Evolutionary conservation across 2,797 vertebrate genomes (phyloP).

Genomic region (Buceros bicornis): DNA sequence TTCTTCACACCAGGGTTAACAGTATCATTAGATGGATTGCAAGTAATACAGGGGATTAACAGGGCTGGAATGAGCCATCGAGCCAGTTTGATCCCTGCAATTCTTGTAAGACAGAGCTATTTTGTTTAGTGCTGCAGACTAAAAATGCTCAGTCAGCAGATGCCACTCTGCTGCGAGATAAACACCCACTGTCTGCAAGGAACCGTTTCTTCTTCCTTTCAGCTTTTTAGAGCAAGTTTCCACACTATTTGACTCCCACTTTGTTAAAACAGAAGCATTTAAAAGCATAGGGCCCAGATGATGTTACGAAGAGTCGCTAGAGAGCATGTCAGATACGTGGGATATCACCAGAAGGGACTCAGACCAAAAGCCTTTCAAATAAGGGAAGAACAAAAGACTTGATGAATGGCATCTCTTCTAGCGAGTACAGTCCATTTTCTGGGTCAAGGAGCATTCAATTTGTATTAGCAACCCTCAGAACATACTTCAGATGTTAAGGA

Average conservation of each 20-base stretch:
- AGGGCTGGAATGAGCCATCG: background rate
- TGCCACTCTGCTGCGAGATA: background rate
- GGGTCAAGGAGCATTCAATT: slow-evolving; percentile 20
- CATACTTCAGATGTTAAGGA: background rate
- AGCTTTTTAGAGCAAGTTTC: background rate
- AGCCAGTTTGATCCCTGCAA: background rate
- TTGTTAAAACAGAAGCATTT: background rate
- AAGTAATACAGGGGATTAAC: background rate
- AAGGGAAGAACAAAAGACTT: slow-evolving; percentile 1
- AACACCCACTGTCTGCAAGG: background rate
- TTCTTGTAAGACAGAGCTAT: background rate
- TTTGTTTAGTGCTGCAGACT: background rate
- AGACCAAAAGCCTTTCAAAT: slow-evolving; percentile 29
- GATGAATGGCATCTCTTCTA: background rate
- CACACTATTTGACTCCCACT: background rate
- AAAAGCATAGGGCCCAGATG: background rate
- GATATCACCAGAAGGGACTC: background rate
- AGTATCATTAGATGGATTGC: background rate
- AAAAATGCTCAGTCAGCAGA: background rate
- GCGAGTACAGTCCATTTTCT: background rate
- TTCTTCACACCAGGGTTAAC: background rate
- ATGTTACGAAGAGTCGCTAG: background rate
- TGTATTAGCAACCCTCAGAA: background rate
- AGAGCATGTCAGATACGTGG: background rate
- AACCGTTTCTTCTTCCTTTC: background rate